Evolutionary conservation across 2,888 invertebrate species (phyloP), one percentile per base, ranked within the genome.

Genomic region (Ptilodon capucinus): DNA sequence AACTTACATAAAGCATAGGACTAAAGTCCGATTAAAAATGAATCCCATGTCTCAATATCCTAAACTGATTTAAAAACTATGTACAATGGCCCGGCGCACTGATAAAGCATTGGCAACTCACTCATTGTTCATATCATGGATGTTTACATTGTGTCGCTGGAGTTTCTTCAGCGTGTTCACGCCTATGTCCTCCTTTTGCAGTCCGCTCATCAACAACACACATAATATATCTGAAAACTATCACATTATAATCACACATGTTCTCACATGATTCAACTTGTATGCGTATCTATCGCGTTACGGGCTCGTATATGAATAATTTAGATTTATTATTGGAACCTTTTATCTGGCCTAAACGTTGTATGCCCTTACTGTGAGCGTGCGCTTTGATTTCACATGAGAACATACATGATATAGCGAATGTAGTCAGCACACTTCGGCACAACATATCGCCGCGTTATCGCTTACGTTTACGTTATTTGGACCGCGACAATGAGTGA

Each of bases 341-440:
- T 88, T 90, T 87, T 88, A 83, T 82, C 62, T 79, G 80, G 66
- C 73, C 75, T 76, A 78, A 75, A 66, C 74, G 79, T 54, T 71
- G 73, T 51, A 78, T 55, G 66, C 64, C 68, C 71, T 74, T 79
- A 72, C 66, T 71, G 69, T 71, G 70, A 62, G 76, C 80, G 67
- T 68, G 71, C 55, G 51, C 63, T 48, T 68, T 70, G 61, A 67
- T 57, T 68, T 70, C 71, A 64, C 75, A 71, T 69, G 74, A 64
- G 64, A 86, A 90, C 90, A 84, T 89, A 91, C 90, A 91, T 88
- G 85, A 76, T 73, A 88, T 55, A 67, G 75, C 81, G 74, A 74
- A 67, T 46, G 74, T 74, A 55, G 81, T 70, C 61, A 85, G 66
- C 60, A 89, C 59, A 50, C 70, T 73, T 54, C 84, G 84, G 61